Base-by-base conservation (phyloP, 2,113 vertebrate species). In the Riparia riparia region DNA sequence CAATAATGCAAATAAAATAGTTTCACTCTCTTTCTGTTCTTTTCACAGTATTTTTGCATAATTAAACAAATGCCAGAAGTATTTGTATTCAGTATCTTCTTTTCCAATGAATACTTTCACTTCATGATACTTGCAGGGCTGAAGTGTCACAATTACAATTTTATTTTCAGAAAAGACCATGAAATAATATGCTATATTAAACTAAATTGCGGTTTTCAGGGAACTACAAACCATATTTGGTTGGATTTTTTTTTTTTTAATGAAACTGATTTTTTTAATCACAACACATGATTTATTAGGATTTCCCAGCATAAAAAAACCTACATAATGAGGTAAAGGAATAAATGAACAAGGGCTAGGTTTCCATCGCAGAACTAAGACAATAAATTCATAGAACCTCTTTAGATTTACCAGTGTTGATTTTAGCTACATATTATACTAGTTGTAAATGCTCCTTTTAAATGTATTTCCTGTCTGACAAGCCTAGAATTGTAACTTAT, bases 21-120 rank as follows among this genome's bases (percentile, higher is more conserved):
- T 50, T 57, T 28, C 4, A 1, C 1, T 54, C 2, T 57, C 41
- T 25, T 17, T 56, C 8, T 61, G 18, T 1, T 10, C 6, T 65
- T 39, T 32, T 68, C 11, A 17, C 4, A 26, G 17, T 0, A 29
- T 41, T 31, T 63, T 79, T 8, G 47, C 51, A 21, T 39, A 39
- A 29, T 32, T 69, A 41, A 63, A 51, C 19, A 42, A 49, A 50
- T 53, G 7, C 8, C 47, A 44, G 26, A 47, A 15, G 5, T 39
- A 1, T 53, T 80, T 86, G 4, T n/a, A 57, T 26, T 72, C 39
- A 20, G 14, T 45, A 42, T 16, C 28, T 71, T 60, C 12, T 71
- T 71, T 49, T 69, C 26, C 37, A 15, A 12, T 65, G 18, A 86
- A 49, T 64, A 25, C 3, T 72, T 95, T 45, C 9, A 42, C 4